These are phyloP conservation scores for Saguinus imperator DNA, from an alignment of 2,113 vertebrate genomes.

Conservation along the genomic window DNA sequence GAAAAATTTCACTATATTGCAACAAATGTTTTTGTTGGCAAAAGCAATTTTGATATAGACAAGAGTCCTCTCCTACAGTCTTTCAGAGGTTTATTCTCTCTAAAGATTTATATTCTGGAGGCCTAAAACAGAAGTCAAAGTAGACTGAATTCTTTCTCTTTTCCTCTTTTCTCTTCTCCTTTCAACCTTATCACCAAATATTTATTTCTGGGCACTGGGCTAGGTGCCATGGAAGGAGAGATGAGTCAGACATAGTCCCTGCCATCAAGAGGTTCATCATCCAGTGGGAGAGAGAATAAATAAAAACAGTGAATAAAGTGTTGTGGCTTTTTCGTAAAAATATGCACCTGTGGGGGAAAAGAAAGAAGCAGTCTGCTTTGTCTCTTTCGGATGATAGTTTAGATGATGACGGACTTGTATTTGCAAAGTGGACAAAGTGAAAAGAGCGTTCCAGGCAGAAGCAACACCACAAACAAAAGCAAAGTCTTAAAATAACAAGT, in stretches of 20 bases:
- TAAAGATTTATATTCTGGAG: not conserved
- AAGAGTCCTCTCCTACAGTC: not conserved
- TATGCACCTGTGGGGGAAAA: not conserved
- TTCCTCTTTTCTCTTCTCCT: conserved; percentile 1
- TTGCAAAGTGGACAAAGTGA: not conserved
- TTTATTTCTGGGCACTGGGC: conserved; percentile 34
- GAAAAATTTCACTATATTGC: not conserved
- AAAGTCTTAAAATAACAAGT: not conserved
- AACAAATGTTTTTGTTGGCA: not conserved
- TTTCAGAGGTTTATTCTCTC: not conserved
- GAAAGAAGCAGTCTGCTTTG: not conserved
- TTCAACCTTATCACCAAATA: not conserved
- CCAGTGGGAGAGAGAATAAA: not conserved
- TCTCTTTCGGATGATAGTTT: not conserved
- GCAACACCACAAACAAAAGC: not conserved
- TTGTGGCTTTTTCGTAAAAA: not conserved
- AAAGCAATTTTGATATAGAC: not conserved
- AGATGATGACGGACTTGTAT: not conserved
- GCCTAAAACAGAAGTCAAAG: conserved; percentile 25
- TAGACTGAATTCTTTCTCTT: not conserved
- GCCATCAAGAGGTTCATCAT: not conserved
- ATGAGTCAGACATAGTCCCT: not conserved
- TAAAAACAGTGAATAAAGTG: not conserved
- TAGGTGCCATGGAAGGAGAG: not conserved
- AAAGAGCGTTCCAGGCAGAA: not conserved